Conservation (phyloP, 23 tunicate genomes). For the Styela clava region DNA sequence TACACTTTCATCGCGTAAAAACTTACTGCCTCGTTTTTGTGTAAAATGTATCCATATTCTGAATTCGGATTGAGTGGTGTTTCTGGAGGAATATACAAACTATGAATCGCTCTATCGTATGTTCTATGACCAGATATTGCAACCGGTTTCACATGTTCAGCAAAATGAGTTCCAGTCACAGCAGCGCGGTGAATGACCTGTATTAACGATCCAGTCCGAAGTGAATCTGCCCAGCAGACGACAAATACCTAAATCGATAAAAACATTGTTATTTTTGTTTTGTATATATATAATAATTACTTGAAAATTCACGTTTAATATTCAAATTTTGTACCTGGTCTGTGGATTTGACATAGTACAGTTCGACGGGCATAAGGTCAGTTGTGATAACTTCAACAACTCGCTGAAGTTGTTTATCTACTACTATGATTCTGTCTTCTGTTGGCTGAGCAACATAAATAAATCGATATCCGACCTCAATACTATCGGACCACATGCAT, state of each 20-base stretch:
- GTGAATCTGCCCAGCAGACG: slow-evolving; percentile 32
- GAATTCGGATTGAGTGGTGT: slow-evolving; percentile 24
- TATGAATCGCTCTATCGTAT: slow-evolving; percentile 20
- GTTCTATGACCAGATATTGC: slow-evolving; percentile 40
- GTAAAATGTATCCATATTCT: slow-evolving; percentile 32
- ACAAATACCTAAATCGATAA: slow-evolving; percentile 45
- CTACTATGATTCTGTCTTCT: slow-evolving; percentile 59
- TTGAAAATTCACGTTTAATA: no score
- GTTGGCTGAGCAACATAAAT: slow-evolving; percentile 64
- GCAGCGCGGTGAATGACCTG: slow-evolving; percentile 50
- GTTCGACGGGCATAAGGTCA: slow-evolving; percentile 40
- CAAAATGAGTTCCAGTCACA: slow-evolving; percentile 55
- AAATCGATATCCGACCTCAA: slow-evolving; percentile 46
- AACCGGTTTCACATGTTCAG: slow-evolving; percentile 65
- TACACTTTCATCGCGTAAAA: no score
- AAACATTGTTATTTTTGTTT: not conserved
- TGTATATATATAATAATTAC: not conserved
- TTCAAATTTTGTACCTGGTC: no score
- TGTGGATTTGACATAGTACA: slow-evolving; percentile 46
- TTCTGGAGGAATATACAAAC: slow-evolving; percentile 48
- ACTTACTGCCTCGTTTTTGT: slow-evolving; percentile 46
- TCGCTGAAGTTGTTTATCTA: slow-evolving; percentile 40
- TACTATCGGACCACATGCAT: slow-evolving; percentile 64
- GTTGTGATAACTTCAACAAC: slow-evolving; percentile 76
- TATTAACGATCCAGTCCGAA: slow-evolving; percentile 10